Conservation (phyloP, 2,888 invertebrate species). For the Aphrophora alni region DNA sequence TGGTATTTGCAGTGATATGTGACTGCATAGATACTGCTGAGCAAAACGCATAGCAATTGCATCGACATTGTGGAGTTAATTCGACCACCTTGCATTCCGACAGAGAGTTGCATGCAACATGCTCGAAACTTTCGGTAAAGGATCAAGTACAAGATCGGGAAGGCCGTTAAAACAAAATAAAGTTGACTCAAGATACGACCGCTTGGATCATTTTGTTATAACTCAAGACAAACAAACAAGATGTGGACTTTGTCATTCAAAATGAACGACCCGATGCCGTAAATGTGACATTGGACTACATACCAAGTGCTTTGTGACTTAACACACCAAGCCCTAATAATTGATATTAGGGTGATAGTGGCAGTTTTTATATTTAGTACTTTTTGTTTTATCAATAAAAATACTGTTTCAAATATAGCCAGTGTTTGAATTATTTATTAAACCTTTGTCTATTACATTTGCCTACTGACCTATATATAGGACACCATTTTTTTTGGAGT, state of each 20-base stretch:
- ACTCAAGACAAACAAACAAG: constrained; percentile 32
- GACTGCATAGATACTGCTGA: constrained; percentile 50
- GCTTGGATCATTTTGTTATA: constrained; percentile 31
- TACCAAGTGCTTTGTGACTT: no score
- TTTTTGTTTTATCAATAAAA: background rate
- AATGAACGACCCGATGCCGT: no score
- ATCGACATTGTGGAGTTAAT: constrained; percentile 43
- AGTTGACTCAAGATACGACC: constrained; percentile 26
- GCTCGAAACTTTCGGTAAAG: constrained; percentile 12
- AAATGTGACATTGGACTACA: no score
- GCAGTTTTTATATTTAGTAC: no score
- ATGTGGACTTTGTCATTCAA: constrained; percentile 29
- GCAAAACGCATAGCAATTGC: constrained; percentile 52
- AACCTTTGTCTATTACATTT: no score
- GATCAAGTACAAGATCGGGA: background rate
- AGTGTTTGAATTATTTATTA: background rate
- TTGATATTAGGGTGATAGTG: no score
- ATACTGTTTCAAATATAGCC: background rate
- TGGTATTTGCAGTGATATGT: constrained; percentile 51
- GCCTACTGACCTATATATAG: background rate
- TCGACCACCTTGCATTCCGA: constrained; percentile 48
- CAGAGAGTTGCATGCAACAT: constrained; percentile 42
- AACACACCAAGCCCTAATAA: no score
- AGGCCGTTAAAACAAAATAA: constrained; percentile 18
- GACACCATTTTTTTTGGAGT: background rate